phyloP scores from a whole-genome alignment of 37 sponge, comb jelly and placozoan species.

The Hormiphora californensis region DNA sequence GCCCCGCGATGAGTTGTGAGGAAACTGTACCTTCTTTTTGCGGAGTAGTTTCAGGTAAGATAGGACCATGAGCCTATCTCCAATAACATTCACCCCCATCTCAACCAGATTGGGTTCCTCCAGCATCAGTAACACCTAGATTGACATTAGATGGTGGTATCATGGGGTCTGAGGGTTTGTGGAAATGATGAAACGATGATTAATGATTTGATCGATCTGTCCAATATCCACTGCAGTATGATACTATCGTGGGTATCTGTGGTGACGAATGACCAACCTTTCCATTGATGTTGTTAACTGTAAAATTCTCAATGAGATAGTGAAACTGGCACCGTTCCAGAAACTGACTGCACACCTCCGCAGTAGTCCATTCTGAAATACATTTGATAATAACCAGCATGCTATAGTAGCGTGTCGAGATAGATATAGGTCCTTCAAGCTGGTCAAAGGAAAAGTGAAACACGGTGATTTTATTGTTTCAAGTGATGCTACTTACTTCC shows the following conservation, averaged over 20 bases:
- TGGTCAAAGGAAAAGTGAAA: neutral
- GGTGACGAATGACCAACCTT: neutral
- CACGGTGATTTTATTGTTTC: neutral
- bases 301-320: constrained; percentile 44
- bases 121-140: constrained; percentile 34
- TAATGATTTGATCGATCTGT: too few species aligned
- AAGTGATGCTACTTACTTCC: neutral
- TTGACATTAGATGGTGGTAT: too few species aligned
- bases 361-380: constrained; percentile 36
- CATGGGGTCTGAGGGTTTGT: too few species aligned
- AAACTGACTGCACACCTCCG: constrained; percentile 29
- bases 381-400: neutral
- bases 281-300: constrained; percentile 37
- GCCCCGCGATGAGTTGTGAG: too few species aligned
- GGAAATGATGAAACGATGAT: too few species aligned
- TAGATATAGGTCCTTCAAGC: neutral
- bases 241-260: too few species aligned
- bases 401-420: neutral
- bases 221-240: too few species aligned
- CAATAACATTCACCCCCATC: constrained; percentile 50
- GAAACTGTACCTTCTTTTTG: constrained; percentile 20
- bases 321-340: neutral
- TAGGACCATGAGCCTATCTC: constrained; percentile 36
- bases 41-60: constrained; percentile 36
- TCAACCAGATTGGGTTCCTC: constrained; percentile 34